Evolutionary conservation across 2,797 vertebrate species (phyloP), one percentile per base, ranked within the genome.

Genomic region (Pipistrellus pygmaeus): DNA sequence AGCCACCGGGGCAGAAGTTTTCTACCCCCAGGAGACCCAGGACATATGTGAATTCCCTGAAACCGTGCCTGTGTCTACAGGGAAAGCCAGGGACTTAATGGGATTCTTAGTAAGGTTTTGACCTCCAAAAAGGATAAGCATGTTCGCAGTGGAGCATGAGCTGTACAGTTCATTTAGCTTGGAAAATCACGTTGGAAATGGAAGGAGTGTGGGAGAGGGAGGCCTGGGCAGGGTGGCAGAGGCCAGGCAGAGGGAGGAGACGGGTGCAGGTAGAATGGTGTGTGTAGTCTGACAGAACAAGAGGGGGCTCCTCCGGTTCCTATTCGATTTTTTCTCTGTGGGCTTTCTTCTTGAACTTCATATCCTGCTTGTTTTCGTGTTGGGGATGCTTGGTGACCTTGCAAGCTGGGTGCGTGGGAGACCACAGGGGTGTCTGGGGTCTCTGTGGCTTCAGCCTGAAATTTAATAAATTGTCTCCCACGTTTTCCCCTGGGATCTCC

Each of bases 161-260:
- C 81, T 55, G 30, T 35, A 81, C 92, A 48, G 23, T 55, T 93
- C 85, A 30, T 32, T 86, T 95, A 92, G 44, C 92, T 86, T 71
- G 68, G 73, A 25, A 32, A 38, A 75, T 91, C 0, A 0, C 75
- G 72, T 75, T 91, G 88, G 91, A 81, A 48, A 4, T 15, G 12
- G 53, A 23, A 15, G 48, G 71, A 78, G 15, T 55, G 25, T 53
- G 53, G 57, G 35, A 3, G 30, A 17, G 72, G 51, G 27, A 23
- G 17, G 23, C 30, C 14, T 41, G 1, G 6, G 15, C 57, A 11
- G 68, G 51, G n/a, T 25, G 73, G 18, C 18, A 10, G 66, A 48
- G 69, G 48, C 18, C 8, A 38, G 80, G 53, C 30, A 25, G 53
- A 32, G 44, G 27, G n/a, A 32, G 27, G 15, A 51, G 21, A 48